Conservation (phyloP, 2,888 invertebrate species). For the Thereva nobilitata region DNA sequence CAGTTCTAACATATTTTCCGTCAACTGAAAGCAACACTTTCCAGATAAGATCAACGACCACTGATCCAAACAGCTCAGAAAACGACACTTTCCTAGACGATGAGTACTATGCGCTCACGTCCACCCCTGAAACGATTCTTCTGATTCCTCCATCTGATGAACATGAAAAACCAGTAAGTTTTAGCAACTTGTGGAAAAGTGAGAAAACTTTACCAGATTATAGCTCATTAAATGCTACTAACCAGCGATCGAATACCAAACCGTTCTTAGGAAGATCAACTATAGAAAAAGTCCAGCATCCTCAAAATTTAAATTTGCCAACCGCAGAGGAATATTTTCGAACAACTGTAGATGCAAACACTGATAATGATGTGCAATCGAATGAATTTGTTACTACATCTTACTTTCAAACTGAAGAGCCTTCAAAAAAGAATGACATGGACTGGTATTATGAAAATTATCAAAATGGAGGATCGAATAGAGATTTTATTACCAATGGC, state of each 20-base stretch:
- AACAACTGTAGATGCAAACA: conserved; percentile 45
- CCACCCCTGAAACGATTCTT: conserved; percentile 55
- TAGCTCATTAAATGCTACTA: conserved; percentile 7
- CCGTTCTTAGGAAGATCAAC: conserved; percentile 62
- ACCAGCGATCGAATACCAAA: conserved; percentile 39
- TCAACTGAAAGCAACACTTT: background rate
- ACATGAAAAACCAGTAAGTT: conserved; percentile 48
- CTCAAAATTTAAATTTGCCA: conserved; percentile 52
- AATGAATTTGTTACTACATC: conserved; percentile 49
- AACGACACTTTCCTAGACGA: conserved; percentile 21
- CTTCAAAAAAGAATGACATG: conserved; percentile 63
- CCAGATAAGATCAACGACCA: too few relatives aligned
- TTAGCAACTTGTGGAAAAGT: conserved; percentile 22
- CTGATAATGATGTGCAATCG: conserved; percentile 41
- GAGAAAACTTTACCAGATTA: conserved; percentile 7
- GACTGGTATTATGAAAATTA: conserved; percentile 89
- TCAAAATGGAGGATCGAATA: background rate
- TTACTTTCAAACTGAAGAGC: conserved; percentile 58
- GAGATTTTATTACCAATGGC: background rate
- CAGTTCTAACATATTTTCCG: background rate
- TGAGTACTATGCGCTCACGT: conserved; percentile 48
- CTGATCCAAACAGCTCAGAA: too few relatives aligned
- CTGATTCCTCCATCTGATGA: conserved; percentile 57
- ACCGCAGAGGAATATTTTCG: conserved; percentile 56
- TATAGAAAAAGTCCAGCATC: conserved; percentile 65